phyloP scores from a whole-genome alignment of 2,888 invertebrate species.

The Tachina lurida region DNA sequence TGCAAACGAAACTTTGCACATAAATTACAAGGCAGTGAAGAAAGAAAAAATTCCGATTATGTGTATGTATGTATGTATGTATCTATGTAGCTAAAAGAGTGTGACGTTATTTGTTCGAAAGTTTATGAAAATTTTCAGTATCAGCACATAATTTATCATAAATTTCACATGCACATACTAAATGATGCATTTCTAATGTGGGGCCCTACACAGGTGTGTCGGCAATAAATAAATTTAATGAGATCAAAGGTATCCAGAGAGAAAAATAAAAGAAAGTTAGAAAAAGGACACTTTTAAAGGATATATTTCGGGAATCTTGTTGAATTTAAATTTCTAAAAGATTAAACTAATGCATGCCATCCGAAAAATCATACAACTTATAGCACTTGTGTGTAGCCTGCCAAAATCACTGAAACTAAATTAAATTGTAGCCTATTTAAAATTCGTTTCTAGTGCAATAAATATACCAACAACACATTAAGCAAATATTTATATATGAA shows the following conservation, averaged over 20 bases:
- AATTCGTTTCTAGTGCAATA: not conserved
- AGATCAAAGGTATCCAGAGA: conserved; percentile 4
- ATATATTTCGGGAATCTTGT: too few species aligned
- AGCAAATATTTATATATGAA: conserved; percentile 6
- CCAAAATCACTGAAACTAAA: too few species aligned
- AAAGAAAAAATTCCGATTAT: conserved; percentile 1
- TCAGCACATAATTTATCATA: conserved; percentile 72
- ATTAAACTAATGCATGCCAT: too few species aligned
- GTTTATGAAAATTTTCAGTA: conserved; percentile 66
- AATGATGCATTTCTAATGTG: conserved; percentile 32
- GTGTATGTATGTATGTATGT: not conserved
- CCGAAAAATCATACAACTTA: not conserved
- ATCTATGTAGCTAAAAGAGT: conserved; percentile 4
- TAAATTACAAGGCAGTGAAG: conserved; percentile 64
- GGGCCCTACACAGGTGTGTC: conserved; percentile 42
- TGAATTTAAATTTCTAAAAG: too few species aligned
- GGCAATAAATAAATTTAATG: conserved; percentile 49
- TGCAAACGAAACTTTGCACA: conserved; percentile 64
- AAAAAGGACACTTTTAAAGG: not conserved
- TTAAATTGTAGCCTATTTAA: not conserved
- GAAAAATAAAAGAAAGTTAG: not conserved
- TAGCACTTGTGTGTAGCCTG: not conserved
- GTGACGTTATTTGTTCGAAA: conserved; percentile 50
- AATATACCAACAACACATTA: not conserved
- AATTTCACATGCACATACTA: conserved; percentile 52